A percentile compares a stretch with the other conserved stretches of the same genome.
phyloP scores from a whole-genome alignment of 2,888 invertebrate genomes.

The Torymus auratus region DNA sequence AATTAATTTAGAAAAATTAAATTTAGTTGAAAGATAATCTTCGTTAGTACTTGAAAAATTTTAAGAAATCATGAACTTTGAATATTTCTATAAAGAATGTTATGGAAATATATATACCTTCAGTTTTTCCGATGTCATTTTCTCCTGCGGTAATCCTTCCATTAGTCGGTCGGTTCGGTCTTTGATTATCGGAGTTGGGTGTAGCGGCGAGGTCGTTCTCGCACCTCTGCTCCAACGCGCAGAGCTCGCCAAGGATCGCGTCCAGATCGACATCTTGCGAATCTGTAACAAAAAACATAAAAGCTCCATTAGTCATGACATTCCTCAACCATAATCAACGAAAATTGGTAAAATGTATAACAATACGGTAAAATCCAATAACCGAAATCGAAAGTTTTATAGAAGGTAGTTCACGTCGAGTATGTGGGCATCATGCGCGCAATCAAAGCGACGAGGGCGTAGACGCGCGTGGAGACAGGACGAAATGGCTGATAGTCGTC shows the following conservation, averaged over 20 bases:
- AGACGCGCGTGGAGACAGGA: background rate
- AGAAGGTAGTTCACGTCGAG: too few species aligned
- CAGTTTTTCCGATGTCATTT: conserved; percentile 70
- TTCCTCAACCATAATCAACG: background rate
- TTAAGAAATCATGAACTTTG: too few species aligned
- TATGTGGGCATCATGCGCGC: too few species aligned
- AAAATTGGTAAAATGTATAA: too few species aligned
- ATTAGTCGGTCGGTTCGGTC: conserved; percentile 71
- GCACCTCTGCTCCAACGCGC: conserved; percentile 89
- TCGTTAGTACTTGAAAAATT: too few species aligned
- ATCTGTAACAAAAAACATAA: conserved; percentile 79
- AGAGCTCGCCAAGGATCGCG: conserved; percentile 96
- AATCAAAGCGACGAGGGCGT: conserved; percentile 3
- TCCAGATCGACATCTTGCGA: conserved; percentile 97
- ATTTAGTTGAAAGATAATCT: too few species aligned
- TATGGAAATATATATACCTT: conserved; percentile 53
- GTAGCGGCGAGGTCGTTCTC: conserved; percentile 76
- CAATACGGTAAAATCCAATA: too few species aligned
- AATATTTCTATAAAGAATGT: too few species aligned
- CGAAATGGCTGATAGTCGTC: conserved; percentile 8
- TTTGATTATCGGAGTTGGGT: conserved; percentile 71
- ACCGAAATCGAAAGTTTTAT: too few species aligned
- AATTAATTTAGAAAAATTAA: too few species aligned
- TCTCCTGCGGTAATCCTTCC: conserved; percentile 71
- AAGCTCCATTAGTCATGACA: background rate